Evolutionary conservation across 1,140 invertebrate species (phyloP).

Genomic region (Nymphalis io): DNA sequence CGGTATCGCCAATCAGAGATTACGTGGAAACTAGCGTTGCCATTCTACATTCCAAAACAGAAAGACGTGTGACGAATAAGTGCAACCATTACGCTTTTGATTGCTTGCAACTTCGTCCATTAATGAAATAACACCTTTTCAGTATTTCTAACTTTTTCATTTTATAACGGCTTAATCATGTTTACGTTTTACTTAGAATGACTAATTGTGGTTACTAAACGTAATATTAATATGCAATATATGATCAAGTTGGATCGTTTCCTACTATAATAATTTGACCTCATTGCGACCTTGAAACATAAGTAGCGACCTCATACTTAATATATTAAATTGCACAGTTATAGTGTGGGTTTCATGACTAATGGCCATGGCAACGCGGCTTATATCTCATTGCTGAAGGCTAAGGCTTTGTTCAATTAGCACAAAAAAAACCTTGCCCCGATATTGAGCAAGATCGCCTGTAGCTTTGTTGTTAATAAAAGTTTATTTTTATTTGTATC

Average conservation of each 20-base stretch:
- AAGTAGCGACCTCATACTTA: constrained; percentile 33
- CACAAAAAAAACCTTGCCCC: constrained; percentile 34
- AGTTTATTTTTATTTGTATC: constrained; percentile 14
- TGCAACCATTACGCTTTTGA: constrained; percentile 36
- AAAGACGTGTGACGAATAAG: constrained; percentile 53
- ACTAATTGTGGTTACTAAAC: not conserved
- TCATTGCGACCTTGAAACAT: constrained; percentile 29
- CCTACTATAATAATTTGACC: constrained; percentile 34
- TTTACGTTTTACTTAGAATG: constrained; percentile 12
- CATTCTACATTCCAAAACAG: constrained; percentile 59
- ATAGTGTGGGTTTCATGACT: constrained; percentile 53
- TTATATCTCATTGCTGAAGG: constrained; percentile 44
- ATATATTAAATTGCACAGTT: constrained; percentile 38
- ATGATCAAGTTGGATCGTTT: constrained; percentile 18
- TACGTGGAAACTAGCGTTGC: constrained; percentile 66
- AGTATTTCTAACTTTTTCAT: constrained; percentile 28
- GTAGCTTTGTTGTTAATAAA: constrained; percentile 28
- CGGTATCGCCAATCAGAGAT: constrained; percentile 66
- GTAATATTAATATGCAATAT: not conserved
- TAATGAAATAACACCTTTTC: constrained; percentile 37
- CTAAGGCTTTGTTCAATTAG: constrained; percentile 48
- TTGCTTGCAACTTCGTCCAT: constrained; percentile 16
- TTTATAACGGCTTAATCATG: constrained; percentile 23
- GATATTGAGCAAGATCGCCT: constrained; percentile 20
- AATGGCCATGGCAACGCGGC: constrained; percentile 46